Conservation (phyloP, 1,140 invertebrate species). For the Orussus abietinus region DNA sequence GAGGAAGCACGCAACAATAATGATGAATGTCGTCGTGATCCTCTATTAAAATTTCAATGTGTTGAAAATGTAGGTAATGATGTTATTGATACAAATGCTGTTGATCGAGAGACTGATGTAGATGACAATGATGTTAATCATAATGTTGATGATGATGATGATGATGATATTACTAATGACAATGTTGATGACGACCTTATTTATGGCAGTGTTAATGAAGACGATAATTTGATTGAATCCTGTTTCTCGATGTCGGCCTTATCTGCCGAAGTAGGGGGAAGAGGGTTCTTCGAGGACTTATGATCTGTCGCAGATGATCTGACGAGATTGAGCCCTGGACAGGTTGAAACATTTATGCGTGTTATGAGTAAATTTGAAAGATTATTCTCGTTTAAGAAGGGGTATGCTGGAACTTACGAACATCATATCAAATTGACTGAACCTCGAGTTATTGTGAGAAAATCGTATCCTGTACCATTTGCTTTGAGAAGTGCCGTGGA, state of each 20-base stretch:
- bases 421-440: conserved; percentile 20
- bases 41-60: too few species aligned
- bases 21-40: too few species aligned
- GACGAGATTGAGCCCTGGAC: conserved; percentile 4
- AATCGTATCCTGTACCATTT: conserved; percentile 23
- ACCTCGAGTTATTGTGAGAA: conserved; percentile 10
- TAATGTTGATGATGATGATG: not conserved
- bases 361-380: conserved; percentile 2
- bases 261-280: not conserved
- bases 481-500: conserved; percentile 9
- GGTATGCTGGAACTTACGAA: conserved; percentile 14
- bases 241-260: not conserved
- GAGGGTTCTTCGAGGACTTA: conserved; percentile 7
- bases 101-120: not conserved
- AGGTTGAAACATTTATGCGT: not conserved
- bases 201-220: not conserved
- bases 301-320: conserved; percentile 3
- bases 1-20: too few species aligned
- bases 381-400: conserved; percentile 13
- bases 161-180: not conserved
- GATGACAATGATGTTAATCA: not conserved
- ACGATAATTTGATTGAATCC: not conserved
- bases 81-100: not conserved
- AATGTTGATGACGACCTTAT: not conserved
- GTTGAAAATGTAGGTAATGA: too few species aligned